Evolutionary conservation across 2,888 invertebrate species (phyloP).

Genomic region (Drosophila mayaguana): DNA sequence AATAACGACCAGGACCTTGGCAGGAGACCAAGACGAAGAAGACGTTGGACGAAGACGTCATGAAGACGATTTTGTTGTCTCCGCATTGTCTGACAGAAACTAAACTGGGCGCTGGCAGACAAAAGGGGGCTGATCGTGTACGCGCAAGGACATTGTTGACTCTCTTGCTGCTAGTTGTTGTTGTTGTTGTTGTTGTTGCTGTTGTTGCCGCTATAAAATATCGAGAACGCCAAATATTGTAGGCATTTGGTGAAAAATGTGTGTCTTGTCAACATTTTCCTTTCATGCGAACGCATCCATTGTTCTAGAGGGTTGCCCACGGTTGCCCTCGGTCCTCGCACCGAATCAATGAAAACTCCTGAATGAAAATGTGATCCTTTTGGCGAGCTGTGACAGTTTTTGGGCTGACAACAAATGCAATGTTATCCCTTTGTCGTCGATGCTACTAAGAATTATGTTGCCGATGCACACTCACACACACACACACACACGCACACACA

Average conservation of each 20-base stretch:
- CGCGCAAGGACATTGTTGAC: slow-evolving; percentile 60
- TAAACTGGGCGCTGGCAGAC: slow-evolving; percentile 66
- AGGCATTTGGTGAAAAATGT: slow-evolving; percentile 72
- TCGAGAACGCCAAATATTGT: slow-evolving; percentile 73
- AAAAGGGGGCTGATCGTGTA: slow-evolving; percentile 83
- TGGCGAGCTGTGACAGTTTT: slow-evolving; percentile 75
- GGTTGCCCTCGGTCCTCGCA: slow-evolving; percentile 12
- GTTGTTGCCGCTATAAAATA: slow-evolving; percentile 61
- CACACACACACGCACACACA: not conserved
- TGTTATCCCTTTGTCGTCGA: slow-evolving; percentile 79
- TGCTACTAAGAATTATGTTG: slow-evolving; percentile 80
- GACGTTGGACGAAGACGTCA: slow-evolving; percentile 7
- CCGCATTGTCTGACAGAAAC: slow-evolving; percentile 72
- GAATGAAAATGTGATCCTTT: slow-evolving; percentile 72
- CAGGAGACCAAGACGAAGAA: not conserved
- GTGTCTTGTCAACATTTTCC: slow-evolving; percentile 71
- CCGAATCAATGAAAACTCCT: slow-evolving; percentile 75
- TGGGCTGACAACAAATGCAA: slow-evolving; percentile 78
- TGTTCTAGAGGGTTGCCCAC: slow-evolving; percentile 43
- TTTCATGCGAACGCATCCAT: slow-evolving; percentile 74
- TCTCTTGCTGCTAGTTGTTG: slow-evolving; percentile 19
- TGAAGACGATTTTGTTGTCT: slow-evolving; percentile 44
- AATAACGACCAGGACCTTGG: slow-evolving; percentile 25
- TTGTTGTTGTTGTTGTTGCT: slow-evolving; percentile 39
- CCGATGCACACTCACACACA: slow-evolving; percentile 20